These are phyloP conservation scores for Sesia bembeciformis DNA, from an alignment of 2,888 invertebrate genomes.

Conservation along the genomic window DNA sequence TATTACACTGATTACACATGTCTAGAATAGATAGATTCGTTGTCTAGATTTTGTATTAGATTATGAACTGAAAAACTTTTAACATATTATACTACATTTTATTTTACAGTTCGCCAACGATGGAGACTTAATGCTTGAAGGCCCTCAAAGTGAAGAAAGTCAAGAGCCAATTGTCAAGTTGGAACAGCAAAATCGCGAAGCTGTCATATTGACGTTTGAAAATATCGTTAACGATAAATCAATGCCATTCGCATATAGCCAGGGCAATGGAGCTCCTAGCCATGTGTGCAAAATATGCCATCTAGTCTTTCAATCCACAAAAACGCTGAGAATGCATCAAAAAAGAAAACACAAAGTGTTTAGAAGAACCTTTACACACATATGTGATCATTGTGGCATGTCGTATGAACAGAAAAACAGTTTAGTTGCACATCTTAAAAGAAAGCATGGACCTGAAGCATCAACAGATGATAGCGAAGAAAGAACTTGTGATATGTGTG, in stretches of 20 bases:
- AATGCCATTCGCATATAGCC: conserved; percentile 14
- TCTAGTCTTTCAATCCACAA: conserved; percentile 48
- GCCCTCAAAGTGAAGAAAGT: conserved; percentile 32
- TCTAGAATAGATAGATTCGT: too few relatives aligned
- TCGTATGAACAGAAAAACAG: conserved; percentile 57
- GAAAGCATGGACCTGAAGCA: conserved; percentile 50
- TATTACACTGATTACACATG: too few relatives aligned
- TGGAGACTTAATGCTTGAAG: conserved; percentile 32
- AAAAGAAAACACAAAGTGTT: conserved; percentile 50
- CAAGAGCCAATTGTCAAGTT: conserved; percentile 44
- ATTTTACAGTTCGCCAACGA: conserved; percentile 42
- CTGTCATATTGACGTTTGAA: conserved; percentile 50
- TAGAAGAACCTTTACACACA: conserved; percentile 40
- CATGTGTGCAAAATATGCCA: conserved; percentile 57
- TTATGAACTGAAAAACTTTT: too few relatives aligned
- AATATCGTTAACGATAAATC: conserved; percentile 34
- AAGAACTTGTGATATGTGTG: conserved; percentile 53
- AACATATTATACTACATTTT: not conserved
- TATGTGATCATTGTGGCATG: conserved; percentile 58
- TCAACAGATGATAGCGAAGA: conserved; percentile 42
- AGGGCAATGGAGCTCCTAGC: conserved; percentile 9
- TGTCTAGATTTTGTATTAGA: too few relatives aligned
- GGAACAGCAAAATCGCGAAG: conserved; percentile 42
- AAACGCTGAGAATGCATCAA: conserved; percentile 51
- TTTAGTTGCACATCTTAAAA: conserved; percentile 48